Conservation (phyloP, 2,113 vertebrate genomes). For the Eretmochelys imbricata region DNA sequence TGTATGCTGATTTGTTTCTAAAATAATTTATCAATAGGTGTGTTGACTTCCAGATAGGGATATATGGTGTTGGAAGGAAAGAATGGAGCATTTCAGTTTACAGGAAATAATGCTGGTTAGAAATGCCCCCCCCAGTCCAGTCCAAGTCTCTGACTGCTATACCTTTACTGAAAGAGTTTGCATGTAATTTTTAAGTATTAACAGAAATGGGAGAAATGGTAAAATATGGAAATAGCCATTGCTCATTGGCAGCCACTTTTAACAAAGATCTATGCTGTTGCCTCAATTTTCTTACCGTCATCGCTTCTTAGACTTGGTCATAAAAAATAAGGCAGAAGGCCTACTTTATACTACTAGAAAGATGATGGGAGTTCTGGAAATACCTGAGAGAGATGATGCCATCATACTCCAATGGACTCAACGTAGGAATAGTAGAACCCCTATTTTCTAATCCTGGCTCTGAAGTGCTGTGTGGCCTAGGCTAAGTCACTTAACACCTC, state of each 20-base stretch:
- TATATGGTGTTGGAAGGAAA: not conserved
- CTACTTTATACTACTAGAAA: not conserved
- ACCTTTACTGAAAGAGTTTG: not conserved
- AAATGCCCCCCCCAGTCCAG: not conserved
- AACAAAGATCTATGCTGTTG: not conserved
- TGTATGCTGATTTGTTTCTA: not conserved
- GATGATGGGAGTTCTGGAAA: not conserved
- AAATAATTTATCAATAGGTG: not conserved
- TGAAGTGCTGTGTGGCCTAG: accelerated
- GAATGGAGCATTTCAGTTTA: not conserved
- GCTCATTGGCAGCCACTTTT: not conserved
- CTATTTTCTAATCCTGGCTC: not conserved
- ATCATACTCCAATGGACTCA: not conserved
- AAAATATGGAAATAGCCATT: not conserved
- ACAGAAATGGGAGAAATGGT: not conserved
- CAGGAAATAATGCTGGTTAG: not conserved
- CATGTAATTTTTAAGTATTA: not conserved
- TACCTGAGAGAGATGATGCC: not conserved
- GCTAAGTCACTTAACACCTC: not conserved
- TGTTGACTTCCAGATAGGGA: not conserved
- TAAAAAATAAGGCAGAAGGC: not conserved
- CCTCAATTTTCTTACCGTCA: not conserved
- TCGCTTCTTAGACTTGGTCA: not conserved
- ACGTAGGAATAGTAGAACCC: not conserved
- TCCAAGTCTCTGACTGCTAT: not conserved